These are phyloP conservation scores for Chrosomus eos DNA, from an alignment of 2,797 vertebrate species.

Conservation along the genomic window DNA sequence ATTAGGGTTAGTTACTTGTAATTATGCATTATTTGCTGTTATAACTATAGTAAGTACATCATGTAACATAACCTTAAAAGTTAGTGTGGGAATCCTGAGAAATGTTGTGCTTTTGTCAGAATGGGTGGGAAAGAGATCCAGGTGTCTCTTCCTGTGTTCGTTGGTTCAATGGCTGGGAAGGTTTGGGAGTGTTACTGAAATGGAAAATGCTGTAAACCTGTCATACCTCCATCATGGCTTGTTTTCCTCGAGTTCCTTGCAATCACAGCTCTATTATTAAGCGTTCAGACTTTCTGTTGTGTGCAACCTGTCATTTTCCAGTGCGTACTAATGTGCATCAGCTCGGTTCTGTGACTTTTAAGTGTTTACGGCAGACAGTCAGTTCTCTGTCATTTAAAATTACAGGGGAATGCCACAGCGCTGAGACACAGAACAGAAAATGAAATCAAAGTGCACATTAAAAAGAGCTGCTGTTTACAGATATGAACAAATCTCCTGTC, in stretches of 20 bases:
- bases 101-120: constrained; percentile 28
- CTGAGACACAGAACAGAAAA: constrained; percentile 18
- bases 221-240: not conserved
- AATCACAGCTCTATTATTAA: constrained; percentile 27
- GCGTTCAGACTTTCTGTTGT: constrained; percentile 13
- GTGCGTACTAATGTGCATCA: not conserved
- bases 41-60: not conserved
- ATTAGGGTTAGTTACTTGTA: not conserved
- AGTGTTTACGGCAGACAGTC: not conserved
- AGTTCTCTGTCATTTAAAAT: constrained; percentile 21
- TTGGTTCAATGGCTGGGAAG: not conserved
- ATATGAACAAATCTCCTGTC: constrained; percentile 13
- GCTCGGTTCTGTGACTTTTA: not conserved
- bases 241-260: constrained; percentile 9
- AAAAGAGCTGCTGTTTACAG: not conserved
- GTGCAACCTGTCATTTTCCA: constrained; percentile 35
- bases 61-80: not conserved
- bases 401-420: not conserved
- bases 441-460: constrained; percentile 10
- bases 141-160: constrained; percentile 6
- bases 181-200: constrained; percentile 35
- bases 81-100: constrained; percentile 4
- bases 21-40: not conserved
- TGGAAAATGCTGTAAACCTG: constrained; percentile 51
- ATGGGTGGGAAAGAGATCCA: constrained; percentile 23